Conservation (phyloP, 2,797 vertebrate species). For the Fringilla coelebs region DNA sequence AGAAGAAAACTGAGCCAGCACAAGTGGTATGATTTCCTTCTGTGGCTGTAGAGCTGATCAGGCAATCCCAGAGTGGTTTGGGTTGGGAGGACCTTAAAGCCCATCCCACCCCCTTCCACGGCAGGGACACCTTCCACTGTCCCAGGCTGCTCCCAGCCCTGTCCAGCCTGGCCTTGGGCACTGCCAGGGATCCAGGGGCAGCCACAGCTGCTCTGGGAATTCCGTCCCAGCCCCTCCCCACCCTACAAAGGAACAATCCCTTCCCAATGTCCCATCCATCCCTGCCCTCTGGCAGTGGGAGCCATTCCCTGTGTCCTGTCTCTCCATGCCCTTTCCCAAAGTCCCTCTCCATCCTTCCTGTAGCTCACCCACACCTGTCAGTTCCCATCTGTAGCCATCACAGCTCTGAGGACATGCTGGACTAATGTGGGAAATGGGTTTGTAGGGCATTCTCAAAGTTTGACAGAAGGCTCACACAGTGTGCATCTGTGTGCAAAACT, state of each 20-base stretch:
- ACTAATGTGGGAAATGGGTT: background rate
- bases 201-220: background rate
- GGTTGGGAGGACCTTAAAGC: background rate
- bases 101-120: background rate
- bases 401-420: background rate
- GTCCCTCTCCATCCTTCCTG: background rate
- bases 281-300: background rate
- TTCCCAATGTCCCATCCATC: accelerated
- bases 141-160: background rate
- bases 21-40: constrained; percentile 26
- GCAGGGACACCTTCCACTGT: background rate
- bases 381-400: no score
- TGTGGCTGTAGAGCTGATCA: accelerated
- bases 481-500: background rate
- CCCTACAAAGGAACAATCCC: background rate
- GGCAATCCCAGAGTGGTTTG: background rate
- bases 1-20: constrained; percentile 69
- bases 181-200: background rate
- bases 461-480: background rate
- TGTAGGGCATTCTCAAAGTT: background rate
- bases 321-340: background rate
- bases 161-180: background rate
- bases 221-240: background rate
- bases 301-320: background rate
- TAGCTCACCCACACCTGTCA: background rate